phyloP scores from a whole-genome alignment of 2,797 vertebrate species.

The Moxostoma hubbsi region DNA sequence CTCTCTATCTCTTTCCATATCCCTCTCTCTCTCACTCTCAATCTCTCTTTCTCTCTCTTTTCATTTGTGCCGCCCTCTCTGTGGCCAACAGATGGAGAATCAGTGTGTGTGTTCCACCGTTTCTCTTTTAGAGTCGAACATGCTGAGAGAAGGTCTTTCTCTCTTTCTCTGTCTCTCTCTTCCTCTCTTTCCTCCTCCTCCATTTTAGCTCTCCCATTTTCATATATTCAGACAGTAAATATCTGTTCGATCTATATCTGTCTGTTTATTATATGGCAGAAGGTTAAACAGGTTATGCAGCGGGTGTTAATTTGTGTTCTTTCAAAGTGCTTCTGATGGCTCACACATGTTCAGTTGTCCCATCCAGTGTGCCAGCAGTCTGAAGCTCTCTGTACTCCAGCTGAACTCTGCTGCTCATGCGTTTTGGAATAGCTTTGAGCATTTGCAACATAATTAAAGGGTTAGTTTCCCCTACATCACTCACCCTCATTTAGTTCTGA shows the following conservation, averaged over 20 bases:
- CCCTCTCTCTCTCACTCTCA: constrained; percentile 18
- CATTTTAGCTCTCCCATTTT: constrained; percentile 27
- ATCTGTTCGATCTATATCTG: not conserved
- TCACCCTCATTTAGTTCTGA: too few species aligned
- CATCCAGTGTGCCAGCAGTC: constrained; percentile 34
- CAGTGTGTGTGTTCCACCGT: constrained; percentile 59
- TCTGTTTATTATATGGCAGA: constrained; percentile 37
- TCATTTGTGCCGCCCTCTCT: constrained; percentile 7
- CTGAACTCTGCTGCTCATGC: constrained; percentile 7
- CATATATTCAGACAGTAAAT: constrained; percentile 1
- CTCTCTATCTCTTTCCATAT: not conserved
- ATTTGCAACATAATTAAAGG: not conserved
- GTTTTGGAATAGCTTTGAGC: constrained; percentile 20
- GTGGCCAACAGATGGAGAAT: constrained; percentile 59
- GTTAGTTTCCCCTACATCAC: too few species aligned
- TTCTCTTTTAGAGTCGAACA: constrained; percentile 56
- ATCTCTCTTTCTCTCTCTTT: constrained; percentile 9
- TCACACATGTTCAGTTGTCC: constrained; percentile 33
- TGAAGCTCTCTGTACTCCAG: constrained; percentile 10
- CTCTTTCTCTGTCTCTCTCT: not conserved
- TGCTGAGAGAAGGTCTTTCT: constrained; percentile 47
- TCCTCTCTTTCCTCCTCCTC: constrained; percentile 21
- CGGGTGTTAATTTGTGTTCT: constrained; percentile 49
- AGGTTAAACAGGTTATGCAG: constrained; percentile 42
- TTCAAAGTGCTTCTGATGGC: constrained; percentile 40